Base-by-base conservation (phyloP, 2,797 vertebrate genomes). In the Peromyscus eremicus region DNA sequence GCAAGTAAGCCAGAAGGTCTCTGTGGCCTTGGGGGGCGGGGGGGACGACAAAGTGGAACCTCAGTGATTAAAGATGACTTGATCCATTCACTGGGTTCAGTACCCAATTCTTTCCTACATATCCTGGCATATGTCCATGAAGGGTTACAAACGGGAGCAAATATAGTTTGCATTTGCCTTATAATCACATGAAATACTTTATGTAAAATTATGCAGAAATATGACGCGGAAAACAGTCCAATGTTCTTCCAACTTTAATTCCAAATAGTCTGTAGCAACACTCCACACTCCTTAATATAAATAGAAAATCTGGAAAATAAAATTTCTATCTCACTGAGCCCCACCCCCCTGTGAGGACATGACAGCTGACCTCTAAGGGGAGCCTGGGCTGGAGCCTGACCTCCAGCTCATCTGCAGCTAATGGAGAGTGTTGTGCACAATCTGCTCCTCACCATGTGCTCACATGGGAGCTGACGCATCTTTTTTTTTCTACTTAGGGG, bases 181-280 rank as follows among this genome's bases (percentile, higher is more conserved):
- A 2, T 79, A n/a, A 60, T 92, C 60, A 27, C 40, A n/a, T 40
- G 79, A 68, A 88, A 37, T 27, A 19, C 80, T 92, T 85, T 40
- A 85, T 75, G 43, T 86, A 73, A 92, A 89, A 89, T 91, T 57
- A 77, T 90, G 75, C 49, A 32, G 52, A 86, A 94, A 60, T 49
- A 13, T 81, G 66, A 70, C 93, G 84, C 64, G 57, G 37, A 71
- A 46, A 90, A 76, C 14, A 32, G 2, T 27, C 43, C 71, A 49
- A 55, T 80, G 68, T 23, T 32, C 40, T 90, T 83, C 46, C 68
- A 43, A 10, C 49, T n/a, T 91, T 43, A 49, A 81, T 85, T 91
- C 91, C n/a, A n/a, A 19, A 55, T 52, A 66, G 12, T 27, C 40
- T 73, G 81, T 12, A 82, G 89, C 82, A 64, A 57, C 49, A 71